Conservation (phyloP, 2,113 vertebrate species). For the Struthio camelus region DNA sequence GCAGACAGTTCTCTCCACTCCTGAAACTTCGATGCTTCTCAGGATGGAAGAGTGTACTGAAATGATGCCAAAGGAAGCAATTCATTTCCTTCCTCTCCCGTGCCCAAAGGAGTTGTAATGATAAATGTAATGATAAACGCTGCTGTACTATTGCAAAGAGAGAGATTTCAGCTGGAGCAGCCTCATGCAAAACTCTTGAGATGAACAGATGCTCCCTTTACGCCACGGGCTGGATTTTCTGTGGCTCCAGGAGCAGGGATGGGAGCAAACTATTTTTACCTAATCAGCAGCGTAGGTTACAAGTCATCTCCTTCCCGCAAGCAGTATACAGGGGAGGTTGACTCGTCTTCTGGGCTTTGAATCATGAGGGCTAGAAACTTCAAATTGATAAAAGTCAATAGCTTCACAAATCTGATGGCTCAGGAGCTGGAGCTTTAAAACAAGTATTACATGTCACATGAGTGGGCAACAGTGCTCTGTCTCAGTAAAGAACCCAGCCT, state of each 20-base stretch:
- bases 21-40: not conserved
- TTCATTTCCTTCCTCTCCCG: not conserved
- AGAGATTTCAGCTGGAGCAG: not conserved
- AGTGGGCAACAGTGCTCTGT: not conserved
- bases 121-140: not conserved
- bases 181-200: not conserved
- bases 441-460: not conserved
- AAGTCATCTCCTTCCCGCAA: not conserved
- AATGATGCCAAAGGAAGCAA: not conserved
- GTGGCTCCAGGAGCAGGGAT: accelerated
- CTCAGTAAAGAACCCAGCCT: not conserved
- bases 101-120: not conserved
- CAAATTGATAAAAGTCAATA: not conserved
- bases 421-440: not conserved
- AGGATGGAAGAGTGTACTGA: not conserved
- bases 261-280: not conserved
- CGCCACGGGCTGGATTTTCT: not conserved
- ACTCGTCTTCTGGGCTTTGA: not conserved
- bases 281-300: not conserved
- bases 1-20: not conserved
- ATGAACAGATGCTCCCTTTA: not conserved
- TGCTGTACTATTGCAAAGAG: not conserved
- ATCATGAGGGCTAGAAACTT: not conserved
- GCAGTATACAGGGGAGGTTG: not conserved
- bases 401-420: not conserved